phyloP scores from a whole-genome alignment of 37 sponge, comb jelly and placozoan genomes.

The Agelas oroides region DNA sequence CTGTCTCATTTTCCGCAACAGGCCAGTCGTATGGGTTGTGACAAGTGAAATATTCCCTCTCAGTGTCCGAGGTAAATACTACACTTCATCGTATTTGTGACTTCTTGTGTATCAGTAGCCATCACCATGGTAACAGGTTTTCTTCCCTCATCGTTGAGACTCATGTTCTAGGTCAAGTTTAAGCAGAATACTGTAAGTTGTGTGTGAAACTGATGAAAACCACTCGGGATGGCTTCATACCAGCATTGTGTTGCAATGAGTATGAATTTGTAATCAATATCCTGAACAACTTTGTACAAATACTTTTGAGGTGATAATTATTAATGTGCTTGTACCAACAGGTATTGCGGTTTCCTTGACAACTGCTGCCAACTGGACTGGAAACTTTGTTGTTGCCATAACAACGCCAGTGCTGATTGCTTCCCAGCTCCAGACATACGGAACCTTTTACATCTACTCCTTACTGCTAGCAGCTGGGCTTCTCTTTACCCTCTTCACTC shows the following conservation, averaged over 20 bases:
- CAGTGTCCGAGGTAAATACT: conserved; percentile 57
- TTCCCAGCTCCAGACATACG: conserved; percentile 35
- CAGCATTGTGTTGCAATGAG: too few relatives aligned
- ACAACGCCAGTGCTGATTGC: conserved; percentile 66
- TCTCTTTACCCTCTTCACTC: conserved; percentile 61
- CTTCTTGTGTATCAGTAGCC: too few relatives aligned
- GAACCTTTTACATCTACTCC: conserved; percentile 71
- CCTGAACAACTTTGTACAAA: too few relatives aligned
- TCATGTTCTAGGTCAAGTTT: too few relatives aligned
- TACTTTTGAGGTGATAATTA: too few relatives aligned
- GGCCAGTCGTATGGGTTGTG: conserved; percentile 80
- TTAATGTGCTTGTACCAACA: not conserved
- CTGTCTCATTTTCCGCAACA: not conserved
- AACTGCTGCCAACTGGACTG: conserved; percentile 80
- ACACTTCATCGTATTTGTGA: too few relatives aligned
- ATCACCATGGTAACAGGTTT: too few relatives aligned
- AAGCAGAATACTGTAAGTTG: too few relatives aligned
- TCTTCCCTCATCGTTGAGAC: too few relatives aligned
- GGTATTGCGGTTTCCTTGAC: conserved; percentile 69
- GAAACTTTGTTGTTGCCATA: conserved; percentile 71
- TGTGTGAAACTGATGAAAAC: too few relatives aligned
- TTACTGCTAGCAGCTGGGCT: conserved; percentile 12
- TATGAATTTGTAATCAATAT: too few relatives aligned
- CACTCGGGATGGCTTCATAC: too few relatives aligned
- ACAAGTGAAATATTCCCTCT: conserved; percentile 87